Conservation (phyloP, 2,888 invertebrate genomes). For the Dione vanillae region DNA sequence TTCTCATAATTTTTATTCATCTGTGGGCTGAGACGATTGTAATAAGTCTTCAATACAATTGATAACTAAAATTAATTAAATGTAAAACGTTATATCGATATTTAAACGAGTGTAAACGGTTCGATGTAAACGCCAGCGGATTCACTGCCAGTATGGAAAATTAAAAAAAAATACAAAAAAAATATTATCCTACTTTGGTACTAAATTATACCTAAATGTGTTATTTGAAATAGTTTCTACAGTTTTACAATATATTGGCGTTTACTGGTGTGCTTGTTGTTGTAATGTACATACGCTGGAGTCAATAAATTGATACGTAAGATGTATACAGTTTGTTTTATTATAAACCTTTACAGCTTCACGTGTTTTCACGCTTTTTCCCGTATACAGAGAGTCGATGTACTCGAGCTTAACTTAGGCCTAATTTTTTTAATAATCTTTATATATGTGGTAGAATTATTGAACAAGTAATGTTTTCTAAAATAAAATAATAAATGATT, state of each 20-base stretch:
- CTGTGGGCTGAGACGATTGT: not conserved
- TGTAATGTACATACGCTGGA: conserved; percentile 69
- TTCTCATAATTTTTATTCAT: not conserved
- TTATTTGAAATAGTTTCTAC: conserved; percentile 27
- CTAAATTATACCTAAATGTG: conserved; percentile 10
- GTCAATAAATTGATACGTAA: conserved; percentile 68
- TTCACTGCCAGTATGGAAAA: conserved; percentile 40
- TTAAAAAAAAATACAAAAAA: not conserved
- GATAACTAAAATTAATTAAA: conserved; percentile 20
- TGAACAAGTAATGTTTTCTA: no score
- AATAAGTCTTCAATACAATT: conserved; percentile 13
- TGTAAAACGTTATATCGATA: conserved; percentile 27
- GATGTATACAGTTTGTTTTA: conserved; percentile 46
- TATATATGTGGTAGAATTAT: no score
- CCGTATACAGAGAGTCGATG: no score
- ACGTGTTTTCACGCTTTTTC: no score
- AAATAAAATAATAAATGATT: no score
- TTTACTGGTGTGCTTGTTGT: conserved; percentile 55
- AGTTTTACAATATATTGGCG: conserved; percentile 44
- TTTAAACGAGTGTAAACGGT: conserved; percentile 25
- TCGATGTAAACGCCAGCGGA: conserved; percentile 42
- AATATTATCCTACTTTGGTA: conserved; percentile 3
- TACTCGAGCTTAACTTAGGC: no score
- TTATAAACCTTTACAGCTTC: no score
- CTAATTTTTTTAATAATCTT: no score